Conservation (phyloP, 2,888 invertebrate species). For the Drosophila borborema region DNA sequence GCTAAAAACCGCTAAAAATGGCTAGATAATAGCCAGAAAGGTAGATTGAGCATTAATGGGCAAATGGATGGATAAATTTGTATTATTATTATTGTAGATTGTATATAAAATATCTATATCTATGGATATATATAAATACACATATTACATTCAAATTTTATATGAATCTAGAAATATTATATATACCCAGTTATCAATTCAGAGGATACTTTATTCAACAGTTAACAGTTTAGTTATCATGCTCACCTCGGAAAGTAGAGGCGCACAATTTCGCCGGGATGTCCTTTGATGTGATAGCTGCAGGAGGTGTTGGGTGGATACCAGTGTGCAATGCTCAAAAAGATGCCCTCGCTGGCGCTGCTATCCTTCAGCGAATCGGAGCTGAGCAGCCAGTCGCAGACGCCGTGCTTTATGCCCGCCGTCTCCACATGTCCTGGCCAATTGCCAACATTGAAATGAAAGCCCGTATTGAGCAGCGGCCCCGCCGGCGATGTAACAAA, state of each 20-base stretch:
- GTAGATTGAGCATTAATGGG: no score
- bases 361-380: slow-evolving; percentile 92
- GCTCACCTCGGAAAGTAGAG: slow-evolving; percentile 94
- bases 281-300: slow-evolving; percentile 95
- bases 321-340: slow-evolving; percentile 96
- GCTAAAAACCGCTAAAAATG: no score
- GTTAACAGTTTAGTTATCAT: background rate
- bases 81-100: no score
- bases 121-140: no score
- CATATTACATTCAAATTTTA: no score
- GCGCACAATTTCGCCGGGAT: slow-evolving; percentile 93
- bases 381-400: slow-evolving; percentile 95
- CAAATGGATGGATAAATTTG: no score
- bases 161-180: background rate
- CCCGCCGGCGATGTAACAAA: slow-evolving; percentile 96
- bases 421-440: slow-evolving; percentile 97
- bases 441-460: slow-evolving; percentile 97
- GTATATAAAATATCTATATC: no score
- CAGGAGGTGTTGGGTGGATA: slow-evolving; percentile 97
- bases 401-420: slow-evolving; percentile 93
- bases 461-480: slow-evolving; percentile 95
- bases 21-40: no score
- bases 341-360: slow-evolving; percentile 94
- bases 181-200: background rate
- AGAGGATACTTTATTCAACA: background rate